Base-by-base conservation (phyloP, 2,888 invertebrate genomes). In the Cryptocephalus moraei region DNA sequence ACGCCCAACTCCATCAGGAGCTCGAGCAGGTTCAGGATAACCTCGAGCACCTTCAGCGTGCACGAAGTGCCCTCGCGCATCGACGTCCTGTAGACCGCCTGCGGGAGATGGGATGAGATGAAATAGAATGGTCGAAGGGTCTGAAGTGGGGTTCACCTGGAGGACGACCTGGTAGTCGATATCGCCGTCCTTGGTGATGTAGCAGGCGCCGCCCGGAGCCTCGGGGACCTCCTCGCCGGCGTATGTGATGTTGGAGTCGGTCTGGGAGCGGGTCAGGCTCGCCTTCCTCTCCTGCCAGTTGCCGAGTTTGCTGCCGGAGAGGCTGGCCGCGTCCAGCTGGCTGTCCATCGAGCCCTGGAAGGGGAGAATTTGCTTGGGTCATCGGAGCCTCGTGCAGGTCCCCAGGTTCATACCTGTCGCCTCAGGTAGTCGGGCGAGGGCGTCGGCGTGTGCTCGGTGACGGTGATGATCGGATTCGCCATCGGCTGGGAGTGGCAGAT, bases 151-250 rank as follows among this genome's bases (percentile, higher is more conserved):
- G 2, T 49, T 57, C 71, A 86, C 88, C 77, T 87, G 86, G 8
- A 89, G 69, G 1, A 94, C 84, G 10, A 94, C 88, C 74, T 87
- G 85, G 56, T 91, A 82, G 68, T 95, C 91, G 48, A 99, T 84
- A 64, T 94, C 90, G 0, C 99, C 97, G 59, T 95, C 93, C 60
- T 86, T 86, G 32, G 93, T 95, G 49, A 97, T 95, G 64, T 95
- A 99, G 65, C 86, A 82, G 13, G 84, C 75, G 0, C 96, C 87
- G 0, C 92, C 93, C 0, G 90, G 83, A 0, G 91, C 91, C 71
- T 93, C 92, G 1, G 86, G 84, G 49, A 88, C 79, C 63, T 93
- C 93, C 55, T 91, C 89, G 1, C 84, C 82, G 0, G 84, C 80
- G 63, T 92, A 92, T 6, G 88, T 87, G 46, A 93, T 92, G 63